Conservation (phyloP, 1,140 invertebrate species). For the Ostrea edulis region DNA sequence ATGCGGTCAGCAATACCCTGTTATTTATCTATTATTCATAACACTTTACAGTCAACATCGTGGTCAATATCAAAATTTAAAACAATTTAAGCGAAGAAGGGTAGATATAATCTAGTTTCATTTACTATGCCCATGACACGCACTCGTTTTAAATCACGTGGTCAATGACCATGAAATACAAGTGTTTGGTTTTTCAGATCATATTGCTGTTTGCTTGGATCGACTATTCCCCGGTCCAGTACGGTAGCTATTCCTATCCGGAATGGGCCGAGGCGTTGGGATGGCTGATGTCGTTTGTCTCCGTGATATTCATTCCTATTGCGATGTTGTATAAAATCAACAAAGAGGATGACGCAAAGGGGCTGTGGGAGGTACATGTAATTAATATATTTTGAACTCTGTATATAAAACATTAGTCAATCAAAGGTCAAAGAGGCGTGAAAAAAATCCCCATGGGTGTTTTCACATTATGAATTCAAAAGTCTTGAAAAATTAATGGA, state of each 20-base stretch:
- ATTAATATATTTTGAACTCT: background rate
- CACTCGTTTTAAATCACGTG: background rate
- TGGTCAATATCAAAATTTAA: background rate
- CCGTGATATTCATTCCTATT: constrained; percentile 86
- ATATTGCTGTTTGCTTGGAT: constrained; percentile 91
- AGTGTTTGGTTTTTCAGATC: constrained; percentile 81
- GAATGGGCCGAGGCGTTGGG: constrained; percentile 88
- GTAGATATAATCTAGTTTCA: background rate
- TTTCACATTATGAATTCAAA: too few relatives aligned
- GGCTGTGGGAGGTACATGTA: constrained; percentile 56
- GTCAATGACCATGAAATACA: background rate
- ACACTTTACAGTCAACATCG: too few relatives aligned
- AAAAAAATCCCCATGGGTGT: too few relatives aligned
- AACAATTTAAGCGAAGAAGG: background rate
- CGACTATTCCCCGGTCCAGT: constrained; percentile 82
- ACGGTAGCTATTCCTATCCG: constrained; percentile 85
- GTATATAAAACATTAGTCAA: background rate
- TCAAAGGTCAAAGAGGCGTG: too few relatives aligned
- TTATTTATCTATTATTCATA: too few relatives aligned
- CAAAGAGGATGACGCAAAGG: constrained; percentile 60
- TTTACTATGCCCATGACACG: background rate
- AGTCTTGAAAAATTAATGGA: too few relatives aligned
- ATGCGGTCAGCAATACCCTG: too few relatives aligned
- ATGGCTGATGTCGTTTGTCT: constrained; percentile 84
- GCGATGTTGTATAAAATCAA: constrained; percentile 67